Evolutionary conservation across 2,888 invertebrate genomes (phyloP).

Genomic region (Napeogenes sylphis): DNA sequence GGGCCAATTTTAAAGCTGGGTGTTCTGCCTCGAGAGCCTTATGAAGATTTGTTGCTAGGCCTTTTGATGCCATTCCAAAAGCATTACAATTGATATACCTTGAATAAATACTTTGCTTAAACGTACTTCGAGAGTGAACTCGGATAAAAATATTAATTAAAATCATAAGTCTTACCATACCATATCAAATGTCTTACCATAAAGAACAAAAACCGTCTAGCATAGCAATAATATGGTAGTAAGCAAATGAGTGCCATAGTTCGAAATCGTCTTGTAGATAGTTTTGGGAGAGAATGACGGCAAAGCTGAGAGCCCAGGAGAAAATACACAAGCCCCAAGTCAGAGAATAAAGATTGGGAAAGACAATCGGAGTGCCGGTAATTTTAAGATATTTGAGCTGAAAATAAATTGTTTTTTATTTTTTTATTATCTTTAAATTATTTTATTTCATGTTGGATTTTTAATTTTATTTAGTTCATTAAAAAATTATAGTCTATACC

Average conservation of each 20-base stretch:
- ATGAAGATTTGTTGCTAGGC: slow-evolving; percentile 80
- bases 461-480: not conserved
- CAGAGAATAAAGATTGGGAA: slow-evolving; percentile 79
- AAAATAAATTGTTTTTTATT: slow-evolving; percentile 34
- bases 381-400: slow-evolving; percentile 79
- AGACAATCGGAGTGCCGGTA: slow-evolving; percentile 81
- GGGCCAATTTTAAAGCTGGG: slow-evolving; percentile 80
- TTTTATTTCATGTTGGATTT: not conserved
- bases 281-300: slow-evolving; percentile 82
- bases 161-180: no score
- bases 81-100: slow-evolving; percentile 82
- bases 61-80: slow-evolving; percentile 80
- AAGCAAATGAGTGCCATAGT: slow-evolving; percentile 84
- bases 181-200: slow-evolving; percentile 67
- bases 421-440: no score
- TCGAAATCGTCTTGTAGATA: slow-evolving; percentile 84
- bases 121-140: no score
- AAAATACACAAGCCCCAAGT: slow-evolving; percentile 82
- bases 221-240: slow-evolving; percentile 86
- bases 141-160: no score
- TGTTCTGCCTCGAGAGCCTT: slow-evolving; percentile 80
- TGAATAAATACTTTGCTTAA: slow-evolving; percentile 12
- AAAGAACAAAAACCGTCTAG: slow-evolving; percentile 83
- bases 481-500: no score
- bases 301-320: slow-evolving; percentile 81